Conservation (phyloP, 2,113 vertebrate genomes). For the Conger conger region DNA sequence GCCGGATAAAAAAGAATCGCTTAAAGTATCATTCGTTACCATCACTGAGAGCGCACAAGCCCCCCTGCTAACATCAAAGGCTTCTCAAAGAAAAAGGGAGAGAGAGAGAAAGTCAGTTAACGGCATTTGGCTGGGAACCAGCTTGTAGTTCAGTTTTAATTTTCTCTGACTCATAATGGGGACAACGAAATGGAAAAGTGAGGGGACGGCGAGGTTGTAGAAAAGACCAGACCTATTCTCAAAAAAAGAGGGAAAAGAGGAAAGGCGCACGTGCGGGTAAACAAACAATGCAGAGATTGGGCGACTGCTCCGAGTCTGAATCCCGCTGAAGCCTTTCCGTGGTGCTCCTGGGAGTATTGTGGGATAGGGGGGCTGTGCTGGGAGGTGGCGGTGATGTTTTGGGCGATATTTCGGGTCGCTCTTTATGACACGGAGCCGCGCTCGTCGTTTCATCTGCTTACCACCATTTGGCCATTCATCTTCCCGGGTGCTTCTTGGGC, state of each 20-base stretch:
- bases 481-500: background rate
- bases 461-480: slow-evolving; percentile 11
- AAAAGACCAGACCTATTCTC: slow-evolving; percentile 64
- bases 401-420: slow-evolving; percentile 12
- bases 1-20: slow-evolving; percentile 98
- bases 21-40: slow-evolving; percentile 94
- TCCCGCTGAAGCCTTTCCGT: background rate
- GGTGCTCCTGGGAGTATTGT: background rate
- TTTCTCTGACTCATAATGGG: slow-evolving; percentile 68
- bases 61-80: slow-evolving; percentile 97
- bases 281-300: slow-evolving; percentile 42
- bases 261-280: background rate
- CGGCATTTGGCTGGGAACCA: slow-evolving; percentile 89
- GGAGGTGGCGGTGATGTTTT: background rate
- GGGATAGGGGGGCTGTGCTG: background rate
- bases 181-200: slow-evolving; percentile 66
- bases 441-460: slow-evolving; percentile 14
- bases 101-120: slow-evolving; percentile 80
- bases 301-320: background rate
- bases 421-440: background rate
- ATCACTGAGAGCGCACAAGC: slow-evolving; percentile 83
- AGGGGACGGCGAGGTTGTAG: slow-evolving; percentile 19
- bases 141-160: slow-evolving; percentile 83
- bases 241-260: slow-evolving; percentile 44
- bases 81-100: slow-evolving; percentile 68